Evolutionary conservation across 1,140 invertebrate genomes (phyloP).

Genomic region (Arion vulgaris): DNA sequence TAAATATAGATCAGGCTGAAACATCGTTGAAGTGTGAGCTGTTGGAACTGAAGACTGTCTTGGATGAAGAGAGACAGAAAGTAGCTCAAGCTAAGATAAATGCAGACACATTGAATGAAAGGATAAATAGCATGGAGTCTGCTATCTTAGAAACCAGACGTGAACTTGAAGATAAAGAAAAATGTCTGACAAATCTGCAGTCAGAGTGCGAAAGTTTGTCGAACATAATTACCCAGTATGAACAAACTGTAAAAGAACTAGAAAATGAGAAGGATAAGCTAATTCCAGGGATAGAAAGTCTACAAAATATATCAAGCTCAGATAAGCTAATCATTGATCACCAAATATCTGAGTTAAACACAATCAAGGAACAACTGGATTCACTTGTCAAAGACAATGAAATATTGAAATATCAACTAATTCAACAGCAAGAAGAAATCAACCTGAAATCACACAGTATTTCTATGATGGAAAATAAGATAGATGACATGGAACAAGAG

Average conservation of each 20-base stretch:
- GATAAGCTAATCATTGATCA: background rate
- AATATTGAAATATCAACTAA: background rate
- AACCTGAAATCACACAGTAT: background rate
- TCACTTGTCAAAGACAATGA: background rate
- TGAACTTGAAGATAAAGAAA: background rate
- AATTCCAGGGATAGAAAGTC: background rate
- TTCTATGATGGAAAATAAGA: background rate
- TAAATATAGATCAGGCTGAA: no score
- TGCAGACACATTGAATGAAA: background rate
- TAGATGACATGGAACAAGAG: background rate
- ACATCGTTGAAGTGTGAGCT: background rate
- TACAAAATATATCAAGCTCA: background rate
- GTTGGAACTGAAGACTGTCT: background rate
- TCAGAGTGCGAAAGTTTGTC: background rate
- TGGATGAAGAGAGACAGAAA: constrained; percentile 5
- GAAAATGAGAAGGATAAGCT: background rate
- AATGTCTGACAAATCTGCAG: background rate
- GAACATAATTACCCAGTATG: background rate
- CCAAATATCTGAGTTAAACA: background rate
- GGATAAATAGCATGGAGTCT: background rate
- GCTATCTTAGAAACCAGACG: background rate
- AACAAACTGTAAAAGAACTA: background rate
- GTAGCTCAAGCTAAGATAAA: background rate
- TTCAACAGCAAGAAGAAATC: background rate
- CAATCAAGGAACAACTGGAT: background rate